These are phyloP conservation scores for Leiothrix lutea DNA, from an alignment of 2,113 vertebrate species.

Conservation along the genomic window DNA sequence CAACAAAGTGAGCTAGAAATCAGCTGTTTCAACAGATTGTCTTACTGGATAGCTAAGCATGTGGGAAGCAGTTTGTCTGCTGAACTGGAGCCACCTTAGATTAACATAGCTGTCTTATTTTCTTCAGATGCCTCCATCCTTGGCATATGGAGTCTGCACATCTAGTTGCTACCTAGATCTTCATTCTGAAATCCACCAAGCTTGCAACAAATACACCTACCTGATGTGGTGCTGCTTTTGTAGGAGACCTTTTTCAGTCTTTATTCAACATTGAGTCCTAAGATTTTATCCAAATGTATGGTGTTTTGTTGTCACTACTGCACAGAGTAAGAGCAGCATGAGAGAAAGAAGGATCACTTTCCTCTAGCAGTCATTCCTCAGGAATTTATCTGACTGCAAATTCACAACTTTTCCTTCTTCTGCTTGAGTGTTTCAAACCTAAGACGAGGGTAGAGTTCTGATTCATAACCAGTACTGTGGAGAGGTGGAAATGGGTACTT, in stretches of 20 bases:
- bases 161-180: slow-evolving; percentile 20
- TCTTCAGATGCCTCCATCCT: slow-evolving; percentile 3
- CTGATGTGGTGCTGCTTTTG: neutral
- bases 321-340: neutral
- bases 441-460: neutral
- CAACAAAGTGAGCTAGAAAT: slow-evolving; percentile 62
- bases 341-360: neutral
- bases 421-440: neutral
- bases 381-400: neutral
- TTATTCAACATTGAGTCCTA: neutral
- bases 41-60: slow-evolving; percentile 52
- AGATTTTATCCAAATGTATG: neutral
- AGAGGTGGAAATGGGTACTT: neutral
- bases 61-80: slow-evolving; percentile 61
- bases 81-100: slow-evolving; percentile 54
- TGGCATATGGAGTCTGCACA: slow-evolving; percentile 25
- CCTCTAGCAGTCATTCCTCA: neutral
- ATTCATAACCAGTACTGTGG: neutral
- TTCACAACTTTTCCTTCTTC: neutral
- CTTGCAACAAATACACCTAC: neutral
- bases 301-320: neutral
- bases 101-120: slow-evolving; percentile 54
- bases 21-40: slow-evolving; percentile 65
- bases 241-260: neutral
- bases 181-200: neutral